A percentile compares a stretch with the other conserved stretches of the same genome.
Conservation (phyloP, 2,113 vertebrate species). For the Tringa solitaria region DNA sequence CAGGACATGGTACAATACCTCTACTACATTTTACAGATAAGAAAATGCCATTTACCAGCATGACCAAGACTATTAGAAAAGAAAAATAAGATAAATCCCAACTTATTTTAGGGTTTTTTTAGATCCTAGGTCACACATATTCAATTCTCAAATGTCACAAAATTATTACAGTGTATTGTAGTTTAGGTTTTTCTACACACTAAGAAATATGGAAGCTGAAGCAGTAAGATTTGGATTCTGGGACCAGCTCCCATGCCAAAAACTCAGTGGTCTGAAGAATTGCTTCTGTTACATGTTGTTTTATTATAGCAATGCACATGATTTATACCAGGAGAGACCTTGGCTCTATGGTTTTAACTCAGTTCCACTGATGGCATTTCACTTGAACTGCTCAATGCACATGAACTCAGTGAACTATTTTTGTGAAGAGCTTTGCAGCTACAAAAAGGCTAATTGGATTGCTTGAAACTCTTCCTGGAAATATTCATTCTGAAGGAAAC, state of each 20-base stretch:
- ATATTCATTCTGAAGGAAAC: neutral
- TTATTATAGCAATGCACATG: constrained; percentile 24
- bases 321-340: constrained; percentile 21
- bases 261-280: constrained; percentile 36
- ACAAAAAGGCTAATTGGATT: neutral
- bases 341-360: constrained; percentile 29
- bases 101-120: neutral
- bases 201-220: constrained; percentile 16
- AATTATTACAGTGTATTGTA: neutral
- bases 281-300: constrained; percentile 30
- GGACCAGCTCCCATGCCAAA: neutral
- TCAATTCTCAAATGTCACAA: neutral
- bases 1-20: neutral
- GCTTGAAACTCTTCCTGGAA: neutral
- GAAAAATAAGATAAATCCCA: neutral
- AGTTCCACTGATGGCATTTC: constrained; percentile 10
- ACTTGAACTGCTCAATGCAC: neutral
- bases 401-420: neutral
- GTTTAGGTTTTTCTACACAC: neutral
- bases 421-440: neutral
- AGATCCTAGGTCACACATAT: neutral
- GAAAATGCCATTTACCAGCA: neutral
- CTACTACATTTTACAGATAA: constrained; percentile 14
- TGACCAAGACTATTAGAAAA: neutral
- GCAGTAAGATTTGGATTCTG: neutral